Base-by-base conservation (phyloP, 1,140 invertebrate genomes). In the Trichogramma pretiosum region DNA sequence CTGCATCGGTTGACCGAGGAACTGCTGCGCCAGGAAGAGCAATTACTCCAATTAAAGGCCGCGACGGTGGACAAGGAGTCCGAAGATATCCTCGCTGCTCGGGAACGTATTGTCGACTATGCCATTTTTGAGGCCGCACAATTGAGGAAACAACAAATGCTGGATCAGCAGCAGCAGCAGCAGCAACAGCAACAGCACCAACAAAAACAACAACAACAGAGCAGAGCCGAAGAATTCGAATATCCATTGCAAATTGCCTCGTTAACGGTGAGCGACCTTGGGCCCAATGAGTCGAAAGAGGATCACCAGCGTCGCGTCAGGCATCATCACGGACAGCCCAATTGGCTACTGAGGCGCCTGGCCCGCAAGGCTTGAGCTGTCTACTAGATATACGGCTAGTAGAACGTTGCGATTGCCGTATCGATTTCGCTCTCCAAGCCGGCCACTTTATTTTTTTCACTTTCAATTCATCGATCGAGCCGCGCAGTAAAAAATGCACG, bases 271-370 rank as follows among this genome's bases (percentile, higher is more conserved):
- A 64, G 60, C 44, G 52, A 64, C 43, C 11, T 5, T 4, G 41
- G 41, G 22, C 38, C 38, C n/a, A n/a, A n/a, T n/a, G n/a, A n/a
- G n/a, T n/a, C n/a, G n/a, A n/a, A n/a, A n/a, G n/a, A n/a, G 1
- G 35, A 53, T 14, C 59, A 56, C 7, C 47, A 33, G 2, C 64
- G 63, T 24, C 64, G 61, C 34, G 56, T 56, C 19, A 56, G 64
- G 13, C 64, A 66, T 48, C 64, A 64, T 46, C 64, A 66, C 14
- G 63, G 61, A 0, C 56, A 61, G 50, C 40, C 35, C 21, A 17
- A 50, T 11, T 50, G 48, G 48, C 23, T 37, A 18, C 35, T 39
- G 11, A 24, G 33, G n/a, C 39, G 46, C 5, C 14, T 34, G 16
- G 26, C 11, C 10, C 17, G 33, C 7, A 7, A 9, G 7, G 13